Percentiles rank a stretch among this genome's conserved stretches.
phyloP scores from a whole-genome alignment of 2,888 invertebrate genomes.

The Brenthis hecate region DNA sequence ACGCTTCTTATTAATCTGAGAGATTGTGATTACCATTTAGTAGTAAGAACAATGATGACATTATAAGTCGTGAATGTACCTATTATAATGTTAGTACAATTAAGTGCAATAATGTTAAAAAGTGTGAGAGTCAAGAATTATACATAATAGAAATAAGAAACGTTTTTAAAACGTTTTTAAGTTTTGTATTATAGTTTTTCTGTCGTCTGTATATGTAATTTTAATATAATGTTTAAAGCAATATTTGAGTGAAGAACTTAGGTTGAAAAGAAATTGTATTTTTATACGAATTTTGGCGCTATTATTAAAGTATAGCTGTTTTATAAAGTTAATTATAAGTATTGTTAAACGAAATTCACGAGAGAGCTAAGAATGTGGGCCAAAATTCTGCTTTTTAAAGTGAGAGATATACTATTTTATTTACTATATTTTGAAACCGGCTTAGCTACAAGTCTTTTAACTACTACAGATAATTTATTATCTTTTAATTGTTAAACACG shows the following conservation, averaged over 20 bases:
- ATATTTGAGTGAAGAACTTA: conserved; percentile 21
- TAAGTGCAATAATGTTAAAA: conserved; percentile 17
- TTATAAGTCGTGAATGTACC: too few relatives aligned
- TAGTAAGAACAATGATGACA: background rate
- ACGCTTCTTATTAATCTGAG: conserved; percentile 6
- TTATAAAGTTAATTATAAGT: conserved; percentile 23
- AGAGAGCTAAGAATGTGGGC: conserved; percentile 14
- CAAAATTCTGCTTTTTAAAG: conserved; percentile 4
- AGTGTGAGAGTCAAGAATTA: background rate
- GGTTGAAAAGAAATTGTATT: conserved; percentile 29
- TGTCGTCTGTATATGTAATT: conserved; percentile 12
- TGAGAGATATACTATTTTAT: too few relatives aligned
- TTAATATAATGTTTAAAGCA: conserved; percentile 17
- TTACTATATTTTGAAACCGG: too few relatives aligned
- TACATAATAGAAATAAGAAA: background rate
- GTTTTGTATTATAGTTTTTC: conserved; percentile 10
- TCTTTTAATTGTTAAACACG: too few relatives aligned
- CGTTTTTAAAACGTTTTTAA: conserved; percentile 23
- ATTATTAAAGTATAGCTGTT: conserved; percentile 20
- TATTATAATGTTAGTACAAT: conserved; percentile 13
- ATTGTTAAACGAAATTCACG: conserved; percentile 11
- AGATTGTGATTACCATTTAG: conserved; percentile 12
- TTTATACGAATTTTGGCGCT: conserved; percentile 32
- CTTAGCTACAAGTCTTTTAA: too few relatives aligned
- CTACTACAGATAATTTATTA: too few relatives aligned